Base-by-base conservation (phyloP, 2,888 invertebrate genomes). In the Sepioteuthis lessoniana region DNA sequence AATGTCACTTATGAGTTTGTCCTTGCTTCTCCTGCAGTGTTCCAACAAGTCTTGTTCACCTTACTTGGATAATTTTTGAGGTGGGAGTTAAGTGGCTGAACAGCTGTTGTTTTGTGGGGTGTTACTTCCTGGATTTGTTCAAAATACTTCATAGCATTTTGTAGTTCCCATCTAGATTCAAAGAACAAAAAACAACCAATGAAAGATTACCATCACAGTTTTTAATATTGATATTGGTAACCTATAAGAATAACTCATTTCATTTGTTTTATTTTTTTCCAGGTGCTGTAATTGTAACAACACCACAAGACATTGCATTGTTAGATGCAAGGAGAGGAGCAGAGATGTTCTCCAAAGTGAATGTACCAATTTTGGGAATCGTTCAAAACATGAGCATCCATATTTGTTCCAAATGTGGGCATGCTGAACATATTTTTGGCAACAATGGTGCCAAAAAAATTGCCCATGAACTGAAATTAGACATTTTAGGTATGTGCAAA, bases 261-360 rank as follows among this genome's bases (percentile, higher is more conserved):
- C 5, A 25, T 21, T 55, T 21, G 5, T 55, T 25, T 35, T 8
- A n/a, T 76, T 0, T n/a, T 76, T 76, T 25, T n/a, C 8, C 97
- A 98, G 98, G 98, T 37, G 98, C 98, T 10, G 96, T 99, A n/a
- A 97, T 99, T 93, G 98, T 99, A 0, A 99, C 99, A 21, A 99
- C 99, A 0, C 99, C 99, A 0, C 99, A 99, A 97, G 98, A 98
- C 94, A 98, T 99, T 4, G 98, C 99, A 0, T 97, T 99, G 16
- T 98, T 99, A 96, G 99, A 99, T 46, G 98, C 99, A 0, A 98
- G 98, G 96, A 98, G 98, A 95, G 99, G 99, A 28, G 98, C 98
- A 0, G 98, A 98, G 95, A 99, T 99, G 99, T 98, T 99, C 96
- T 98, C 98, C 94, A 99, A 98, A 97, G 97, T 99, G 3, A 98